These are phyloP conservation scores for Lophius piscatorius DNA, from an alignment of 2,113 vertebrate genomes.

Conservation along the genomic window DNA sequence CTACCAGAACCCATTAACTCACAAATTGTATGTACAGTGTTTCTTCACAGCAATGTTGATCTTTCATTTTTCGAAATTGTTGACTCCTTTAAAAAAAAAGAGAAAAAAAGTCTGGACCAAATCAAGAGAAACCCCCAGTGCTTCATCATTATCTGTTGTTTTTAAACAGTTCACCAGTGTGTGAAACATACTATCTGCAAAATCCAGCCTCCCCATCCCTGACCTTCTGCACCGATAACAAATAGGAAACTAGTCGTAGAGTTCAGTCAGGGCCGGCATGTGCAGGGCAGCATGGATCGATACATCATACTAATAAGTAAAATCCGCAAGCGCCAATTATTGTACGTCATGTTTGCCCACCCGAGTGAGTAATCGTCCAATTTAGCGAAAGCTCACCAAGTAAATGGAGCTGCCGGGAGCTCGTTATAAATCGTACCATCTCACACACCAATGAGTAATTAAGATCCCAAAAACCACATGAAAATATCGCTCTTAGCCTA, in stretches of 20 bases:
- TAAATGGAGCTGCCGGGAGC: constrained; percentile 62
- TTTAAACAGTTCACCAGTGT: too few species aligned
- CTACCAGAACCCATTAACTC: too few species aligned
- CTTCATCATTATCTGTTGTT: too few species aligned
- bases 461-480: constrained; percentile 73
- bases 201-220: not conserved
- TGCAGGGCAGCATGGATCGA: constrained; percentile 49
- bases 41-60: too few species aligned
- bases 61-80: too few species aligned
- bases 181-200: too few species aligned
- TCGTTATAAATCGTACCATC: constrained; percentile 64
- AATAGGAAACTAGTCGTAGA: constrained; percentile 57
- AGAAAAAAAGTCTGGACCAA: too few species aligned
- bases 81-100: too few species aligned
- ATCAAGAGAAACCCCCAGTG: too few species aligned
- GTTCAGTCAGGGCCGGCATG: constrained; percentile 15
- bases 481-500: constrained; percentile 68
- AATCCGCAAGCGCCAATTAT: constrained; percentile 78
- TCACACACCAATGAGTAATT: constrained; percentile 65
- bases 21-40: too few species aligned
- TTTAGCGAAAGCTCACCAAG: constrained; percentile 69
- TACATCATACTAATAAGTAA: constrained; percentile 79
- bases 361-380: constrained; percentile 77
- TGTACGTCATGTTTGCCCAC: constrained; percentile 73
- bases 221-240: constrained; percentile 60